Evolutionary conservation across 37 sponge, comb jelly and placozoan genomes (phyloP).

Genomic region (Halichondria panicea): DNA sequence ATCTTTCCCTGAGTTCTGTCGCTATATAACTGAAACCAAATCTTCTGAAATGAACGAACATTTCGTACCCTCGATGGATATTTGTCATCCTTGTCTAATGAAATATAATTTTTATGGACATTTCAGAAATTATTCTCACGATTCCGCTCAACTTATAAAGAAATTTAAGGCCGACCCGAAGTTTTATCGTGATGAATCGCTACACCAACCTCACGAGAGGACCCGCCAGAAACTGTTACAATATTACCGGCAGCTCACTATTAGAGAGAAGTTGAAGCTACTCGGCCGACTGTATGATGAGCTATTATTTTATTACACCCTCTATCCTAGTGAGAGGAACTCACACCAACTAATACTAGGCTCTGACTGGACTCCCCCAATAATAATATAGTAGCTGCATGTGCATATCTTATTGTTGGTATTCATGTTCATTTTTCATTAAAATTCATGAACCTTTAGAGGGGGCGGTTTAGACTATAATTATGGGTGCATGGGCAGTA

Average conservation of each 20-base stretch:
- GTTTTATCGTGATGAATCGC: conserved; percentile 29
- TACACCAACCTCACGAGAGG: conserved; percentile 9
- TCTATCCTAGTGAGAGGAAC: conserved; percentile 37
- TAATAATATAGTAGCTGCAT: too few relatives aligned
- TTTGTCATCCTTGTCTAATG: conserved; percentile 60
- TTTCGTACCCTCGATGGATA: conserved; percentile 38
- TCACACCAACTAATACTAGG: conserved; percentile 19
- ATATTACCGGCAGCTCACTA: conserved; percentile 16
- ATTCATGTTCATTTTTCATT: too few relatives aligned
- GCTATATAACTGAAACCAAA: conserved; percentile 12
- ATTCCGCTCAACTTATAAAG: conserved; percentile 10
- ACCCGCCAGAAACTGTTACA: background rate
- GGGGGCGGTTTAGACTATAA: too few relatives aligned
- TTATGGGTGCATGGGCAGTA: too few relatives aligned
- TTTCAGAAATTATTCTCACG: conserved; percentile 28
- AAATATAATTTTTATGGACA: conserved; percentile 57
- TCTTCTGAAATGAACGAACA: conserved; percentile 31
- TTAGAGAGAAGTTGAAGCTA: conserved; percentile 30
- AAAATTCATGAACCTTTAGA: too few relatives aligned
- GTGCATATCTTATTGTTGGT: too few relatives aligned
- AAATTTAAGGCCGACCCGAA: conserved; percentile 35
- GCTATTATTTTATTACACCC: conserved; percentile 41
- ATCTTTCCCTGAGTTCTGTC: conserved; percentile 38
- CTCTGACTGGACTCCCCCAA: too few relatives aligned
- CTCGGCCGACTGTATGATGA: conserved; percentile 36